Evolutionary conservation across 2,888 invertebrate genomes (phyloP).

Genomic region (Stenodema calcarata): DNA sequence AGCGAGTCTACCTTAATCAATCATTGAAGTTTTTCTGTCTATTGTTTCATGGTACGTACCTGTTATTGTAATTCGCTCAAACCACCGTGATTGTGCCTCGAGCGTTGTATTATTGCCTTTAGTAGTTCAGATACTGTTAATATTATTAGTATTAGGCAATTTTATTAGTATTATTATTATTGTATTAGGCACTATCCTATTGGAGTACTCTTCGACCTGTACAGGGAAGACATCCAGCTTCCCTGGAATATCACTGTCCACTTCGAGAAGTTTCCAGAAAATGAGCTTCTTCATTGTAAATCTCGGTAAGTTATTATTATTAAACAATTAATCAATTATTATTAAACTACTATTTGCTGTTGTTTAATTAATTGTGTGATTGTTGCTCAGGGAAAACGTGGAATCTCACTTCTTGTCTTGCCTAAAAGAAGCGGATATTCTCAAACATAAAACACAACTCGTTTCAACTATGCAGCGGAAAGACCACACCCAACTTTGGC

Average conservation of each 20-base stretch:
- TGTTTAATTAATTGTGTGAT: not conserved
- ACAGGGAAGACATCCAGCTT: conserved; percentile 73
- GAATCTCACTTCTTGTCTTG: conserved; percentile 95
- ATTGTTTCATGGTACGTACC: too few species aligned
- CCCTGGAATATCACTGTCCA: conserved; percentile 96
- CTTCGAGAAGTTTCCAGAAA: conserved; percentile 93
- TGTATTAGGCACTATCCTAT: conserved; percentile 68
- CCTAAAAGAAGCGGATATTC: conserved; percentile 96
- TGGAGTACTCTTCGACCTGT: conserved; percentile 91
- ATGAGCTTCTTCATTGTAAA: conserved; percentile 82
- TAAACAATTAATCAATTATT: not conserved
- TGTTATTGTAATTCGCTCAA: too few species aligned
- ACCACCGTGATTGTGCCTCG: too few species aligned
- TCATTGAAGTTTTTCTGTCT: too few species aligned
- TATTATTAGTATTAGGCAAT: not conserved
- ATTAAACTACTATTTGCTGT: not conserved
- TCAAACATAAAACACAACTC: conserved; percentile 91
- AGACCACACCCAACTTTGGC: conserved; percentile 96
- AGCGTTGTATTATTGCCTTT: too few species aligned
- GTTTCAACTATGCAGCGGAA: conserved; percentile 93
- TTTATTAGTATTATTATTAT: not conserved
- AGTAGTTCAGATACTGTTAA: not conserved
- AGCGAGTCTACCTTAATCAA: too few species aligned
- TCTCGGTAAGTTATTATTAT: conserved; percentile 69
- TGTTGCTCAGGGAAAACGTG: conserved; percentile 75